Base-by-base conservation (phyloP, 2,888 invertebrate genomes). In the Drosophila pseudotakahashii region DNA sequence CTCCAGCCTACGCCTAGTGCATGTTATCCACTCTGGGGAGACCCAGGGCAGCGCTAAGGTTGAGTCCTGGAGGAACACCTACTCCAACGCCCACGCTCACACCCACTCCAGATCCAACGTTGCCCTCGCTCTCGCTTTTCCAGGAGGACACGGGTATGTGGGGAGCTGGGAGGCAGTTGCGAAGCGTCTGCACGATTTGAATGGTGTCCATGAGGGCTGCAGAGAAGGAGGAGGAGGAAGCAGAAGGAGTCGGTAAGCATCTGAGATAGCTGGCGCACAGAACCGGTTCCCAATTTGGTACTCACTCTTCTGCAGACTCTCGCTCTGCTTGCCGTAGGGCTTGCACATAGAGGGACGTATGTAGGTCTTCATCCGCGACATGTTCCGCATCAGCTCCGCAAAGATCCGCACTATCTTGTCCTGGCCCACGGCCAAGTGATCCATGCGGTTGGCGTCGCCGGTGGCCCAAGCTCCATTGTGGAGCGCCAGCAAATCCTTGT, bases 271-370 rank as follows among this genome's bases (percentile, higher is more conserved):
- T 42, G 6, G 3, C 26, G 14, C 13, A 13, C 41, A 32, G 51
- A 71, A 47, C 44, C 47, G 19, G 30, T 44, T 13, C 1, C 23
- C 47, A 32, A 0, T 13, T 36, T 26, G 30, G 1, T 13, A 91
- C 93, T 93, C 93, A 97, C 97, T 97, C 93, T 97, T 97, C 92
- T 97, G 97, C 83, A 97, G 93, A 89, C 96, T 96, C 93, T 97
- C 97, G 75, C 96, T 96, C 92, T 97, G 97, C 91, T 97, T 97
- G 77, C 97, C 97, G 91, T 97, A 97, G 23, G 97, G 97, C 92
- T 97, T 97, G 68, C 97, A 97, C 97, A 97, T 97, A 68, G 97
- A 95, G 72, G 97, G 97, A 63, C 97, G 94, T 81, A 97, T 96
- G 89, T 96, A 97, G 52, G 96, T 96, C 91, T 97, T 96, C 96